phyloP scores from a whole-genome alignment of 2,888 invertebrate genomes.

The Tipula confusa region DNA sequence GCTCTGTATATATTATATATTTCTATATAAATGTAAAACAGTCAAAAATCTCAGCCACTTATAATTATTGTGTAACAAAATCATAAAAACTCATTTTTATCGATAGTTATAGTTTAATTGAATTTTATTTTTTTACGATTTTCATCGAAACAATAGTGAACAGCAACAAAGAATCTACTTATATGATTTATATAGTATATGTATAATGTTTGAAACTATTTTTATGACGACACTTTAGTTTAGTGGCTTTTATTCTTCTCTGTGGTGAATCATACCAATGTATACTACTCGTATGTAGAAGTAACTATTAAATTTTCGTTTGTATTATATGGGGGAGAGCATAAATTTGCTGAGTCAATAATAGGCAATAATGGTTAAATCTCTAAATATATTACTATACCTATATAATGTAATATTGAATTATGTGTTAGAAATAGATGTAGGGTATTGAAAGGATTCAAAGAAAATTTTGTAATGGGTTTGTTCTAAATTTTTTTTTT shows the following conservation, averaged over 20 bases:
- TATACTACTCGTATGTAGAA: not conserved
- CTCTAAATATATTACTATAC: not conserved
- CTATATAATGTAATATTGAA: not conserved
- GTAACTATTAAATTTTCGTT: not conserved
- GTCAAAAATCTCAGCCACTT: not conserved
- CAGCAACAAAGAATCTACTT: not conserved
- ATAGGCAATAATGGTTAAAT: slow-evolving; percentile 25
- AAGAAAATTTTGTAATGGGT: not conserved
- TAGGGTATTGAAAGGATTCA: not conserved
- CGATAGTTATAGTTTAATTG: not conserved
- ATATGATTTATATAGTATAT: not conserved
- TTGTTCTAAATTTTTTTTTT: not conserved
- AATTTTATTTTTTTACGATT: not conserved
- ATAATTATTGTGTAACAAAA: not conserved
- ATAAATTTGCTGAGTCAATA: not conserved
- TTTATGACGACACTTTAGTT: not conserved
- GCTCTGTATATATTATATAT: too few species aligned
- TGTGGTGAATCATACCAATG: too few species aligned
- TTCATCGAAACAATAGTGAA: not conserved
- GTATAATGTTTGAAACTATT: not conserved
- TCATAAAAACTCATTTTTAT: not conserved
- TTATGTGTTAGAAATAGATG: not conserved
- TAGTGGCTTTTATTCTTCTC: not conserved
- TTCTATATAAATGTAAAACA: not conserved
- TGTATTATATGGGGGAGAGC: not conserved